These are phyloP conservation scores for Drosophila pectinifera DNA, from an alignment of 1,140 invertebrate genomes.

Conservation along the genomic window DNA sequence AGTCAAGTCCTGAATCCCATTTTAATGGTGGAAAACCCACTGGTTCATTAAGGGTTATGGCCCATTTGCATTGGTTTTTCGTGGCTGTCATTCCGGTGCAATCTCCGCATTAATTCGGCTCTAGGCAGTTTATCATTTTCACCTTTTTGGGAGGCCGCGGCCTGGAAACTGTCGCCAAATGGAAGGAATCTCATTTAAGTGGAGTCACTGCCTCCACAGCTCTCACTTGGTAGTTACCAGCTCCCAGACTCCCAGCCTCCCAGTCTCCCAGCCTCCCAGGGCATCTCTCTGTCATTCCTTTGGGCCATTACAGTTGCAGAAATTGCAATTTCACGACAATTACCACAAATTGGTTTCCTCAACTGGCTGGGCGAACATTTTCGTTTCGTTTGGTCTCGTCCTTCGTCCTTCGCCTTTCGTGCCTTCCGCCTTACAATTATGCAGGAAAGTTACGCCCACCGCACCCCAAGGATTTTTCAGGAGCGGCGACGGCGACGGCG, in stretches of 20 bases:
- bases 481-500: not conserved
- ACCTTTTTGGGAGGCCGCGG: constrained; percentile 38
- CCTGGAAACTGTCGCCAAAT: constrained; percentile 21
- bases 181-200: constrained; percentile 43
- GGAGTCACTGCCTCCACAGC: constrained; percentile 27
- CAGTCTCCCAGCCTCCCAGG: constrained; percentile 9
- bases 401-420: constrained; percentile 28
- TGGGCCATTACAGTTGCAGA: constrained; percentile 78
- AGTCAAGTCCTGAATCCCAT: no score
- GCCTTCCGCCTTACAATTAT: constrained; percentile 64
- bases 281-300: constrained; percentile 42
- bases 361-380: constrained; percentile 69
- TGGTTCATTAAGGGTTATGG: constrained; percentile 26
- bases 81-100: constrained; percentile 25
- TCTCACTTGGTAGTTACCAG: not conserved
- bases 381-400: constrained; percentile 44
- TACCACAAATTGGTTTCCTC: constrained; percentile 82
- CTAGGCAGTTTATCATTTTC: constrained; percentile 55
- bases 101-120: constrained; percentile 57
- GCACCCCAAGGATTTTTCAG: constrained; percentile 58
- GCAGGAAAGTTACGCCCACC: constrained; percentile 56
- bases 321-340: constrained; percentile 83
- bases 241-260: not conserved
- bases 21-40: not conserved
- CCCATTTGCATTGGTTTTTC: constrained; percentile 28